Base-by-base conservation (phyloP, 2,888 invertebrate species). In the Ornithoptera priamus region DNA sequence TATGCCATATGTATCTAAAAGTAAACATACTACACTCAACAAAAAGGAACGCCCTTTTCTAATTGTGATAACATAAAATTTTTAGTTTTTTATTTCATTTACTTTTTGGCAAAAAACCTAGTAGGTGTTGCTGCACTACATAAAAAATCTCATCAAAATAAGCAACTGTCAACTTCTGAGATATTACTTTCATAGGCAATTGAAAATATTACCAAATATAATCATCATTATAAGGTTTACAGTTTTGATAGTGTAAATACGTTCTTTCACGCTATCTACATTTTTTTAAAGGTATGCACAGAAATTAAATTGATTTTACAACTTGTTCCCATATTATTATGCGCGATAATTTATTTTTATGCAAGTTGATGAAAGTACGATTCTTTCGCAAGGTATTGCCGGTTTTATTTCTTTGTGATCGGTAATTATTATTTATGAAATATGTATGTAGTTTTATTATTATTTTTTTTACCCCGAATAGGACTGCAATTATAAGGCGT, bases 371-470 rank as follows among this genome's bases (percentile, higher is more conserved):
- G 36, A 59, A 59, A 58, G 39, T 17, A 61, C 20, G 46, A 2
- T 60, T 59, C 56, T 67, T 67, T 70, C 67, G 46, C 50, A 62
- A 66, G 42, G 22, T 22, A 30, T 57, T 18, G 17, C 57, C 65
- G 65, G 62, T 66, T 62, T 62, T 58, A 46, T 46, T 46, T 15
- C 46, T 10, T 46, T 46, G 12, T 3, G 12, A 46, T 46, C 15
- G 10, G 15, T 46, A 46, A 46, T 15, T 46, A 46, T 46, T 46
- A 46, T 46, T 46, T 46, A 46, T 46, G 46, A 46, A 46, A 15
- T 39, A 39, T 39, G 39, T 39, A 15, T 15, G 12, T 3, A 46
- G 46, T 46, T 12, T 15, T 10, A 42, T 15, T 10, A 42, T 15
- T 46, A 46, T 46, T 46, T 46, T 46, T 46, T 10, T 46, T 46